Evolutionary conservation across 1,140 invertebrate genomes (phyloP).

Genomic region (Metaphire vulgaris): DNA sequence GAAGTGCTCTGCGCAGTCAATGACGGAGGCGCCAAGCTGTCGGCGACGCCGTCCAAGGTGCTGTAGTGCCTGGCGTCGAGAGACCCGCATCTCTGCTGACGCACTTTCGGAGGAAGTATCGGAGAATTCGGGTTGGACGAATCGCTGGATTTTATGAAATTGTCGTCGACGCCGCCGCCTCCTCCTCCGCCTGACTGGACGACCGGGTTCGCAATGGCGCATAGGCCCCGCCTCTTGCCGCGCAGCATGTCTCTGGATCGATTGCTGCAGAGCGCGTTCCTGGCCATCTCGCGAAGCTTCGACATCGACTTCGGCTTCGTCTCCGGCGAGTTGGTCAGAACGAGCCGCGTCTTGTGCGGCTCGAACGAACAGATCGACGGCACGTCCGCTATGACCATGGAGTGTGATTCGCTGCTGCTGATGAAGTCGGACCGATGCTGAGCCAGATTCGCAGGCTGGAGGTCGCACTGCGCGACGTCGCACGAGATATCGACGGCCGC

Average conservation of each 20-base stretch:
- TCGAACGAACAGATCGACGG: not conserved
- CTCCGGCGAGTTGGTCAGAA: not conserved
- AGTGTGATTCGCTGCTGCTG: not conserved
- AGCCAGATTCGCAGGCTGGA: not conserved
- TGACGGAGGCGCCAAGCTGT: not conserved
- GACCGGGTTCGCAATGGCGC: not conserved
- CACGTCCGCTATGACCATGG: not conserved
- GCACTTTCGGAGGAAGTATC: not conserved
- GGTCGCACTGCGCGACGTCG: not conserved
- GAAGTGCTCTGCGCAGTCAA: conserved; percentile 35
- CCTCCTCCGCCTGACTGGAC: not conserved
- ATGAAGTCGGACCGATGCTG: not conserved
- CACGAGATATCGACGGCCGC: not conserved
- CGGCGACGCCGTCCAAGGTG: not conserved
- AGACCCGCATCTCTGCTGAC: not conserved
- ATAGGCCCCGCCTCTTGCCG: conserved; percentile 5
- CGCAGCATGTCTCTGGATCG: conserved; percentile 1
- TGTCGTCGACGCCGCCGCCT: not conserved
- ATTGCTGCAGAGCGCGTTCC: conserved; percentile 14
- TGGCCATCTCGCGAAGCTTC: conserved; percentile 1
- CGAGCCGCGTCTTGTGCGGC: conserved; percentile 10
- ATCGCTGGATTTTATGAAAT: conserved; percentile 9
- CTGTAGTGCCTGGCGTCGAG: not conserved
- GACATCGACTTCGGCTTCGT: conserved; percentile 6
- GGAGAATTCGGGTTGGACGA: conserved; percentile 16